Conservation (phyloP, 2,888 invertebrate genomes). For the Chalcis sispes region DNA sequence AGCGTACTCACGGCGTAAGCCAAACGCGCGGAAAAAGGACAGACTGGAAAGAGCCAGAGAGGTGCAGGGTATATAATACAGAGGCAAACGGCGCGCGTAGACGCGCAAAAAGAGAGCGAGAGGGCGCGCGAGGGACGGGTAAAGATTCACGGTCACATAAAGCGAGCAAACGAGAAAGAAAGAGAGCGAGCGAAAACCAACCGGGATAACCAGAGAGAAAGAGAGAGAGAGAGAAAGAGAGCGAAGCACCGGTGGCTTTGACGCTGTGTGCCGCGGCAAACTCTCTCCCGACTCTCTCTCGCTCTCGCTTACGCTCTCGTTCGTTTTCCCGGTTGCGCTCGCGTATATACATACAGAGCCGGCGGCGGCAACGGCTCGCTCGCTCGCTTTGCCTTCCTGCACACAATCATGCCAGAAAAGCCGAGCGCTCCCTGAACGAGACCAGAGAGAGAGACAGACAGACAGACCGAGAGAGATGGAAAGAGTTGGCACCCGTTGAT, state of each 20-base stretch:
- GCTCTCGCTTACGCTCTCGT: not conserved
- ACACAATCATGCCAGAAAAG: conserved; percentile 39
- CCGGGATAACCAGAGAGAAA: conserved; percentile 1
- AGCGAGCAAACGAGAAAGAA: conserved; percentile 18
- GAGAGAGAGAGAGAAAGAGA: conserved; percentile 32
- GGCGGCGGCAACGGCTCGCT: not conserved
- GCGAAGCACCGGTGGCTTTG: conserved; percentile 23
- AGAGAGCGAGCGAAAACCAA: conserved; percentile 9
- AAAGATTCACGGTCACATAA: conserved; percentile 40
- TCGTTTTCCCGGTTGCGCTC: not conserved
- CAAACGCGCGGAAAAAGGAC: conserved; percentile 19
- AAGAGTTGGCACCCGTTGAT: conserved; percentile 25
- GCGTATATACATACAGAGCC: not conserved
- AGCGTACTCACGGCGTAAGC: not conserved
- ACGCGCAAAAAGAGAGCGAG: conserved; percentile 12
- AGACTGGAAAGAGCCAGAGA: conserved; percentile 30
- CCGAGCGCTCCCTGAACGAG: not conserved
- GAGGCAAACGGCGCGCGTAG: not conserved
- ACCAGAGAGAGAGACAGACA: conserved; percentile 20
- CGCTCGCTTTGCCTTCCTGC: too few relatives aligned
- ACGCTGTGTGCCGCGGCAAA: not conserved
- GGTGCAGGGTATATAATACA: not conserved
- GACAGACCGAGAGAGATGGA: conserved; percentile 22
- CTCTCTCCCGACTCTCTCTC: not conserved
- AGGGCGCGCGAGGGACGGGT: not conserved